Base-by-base conservation (phyloP, 2,797 vertebrate species). In the Rhinella marina region DNA sequence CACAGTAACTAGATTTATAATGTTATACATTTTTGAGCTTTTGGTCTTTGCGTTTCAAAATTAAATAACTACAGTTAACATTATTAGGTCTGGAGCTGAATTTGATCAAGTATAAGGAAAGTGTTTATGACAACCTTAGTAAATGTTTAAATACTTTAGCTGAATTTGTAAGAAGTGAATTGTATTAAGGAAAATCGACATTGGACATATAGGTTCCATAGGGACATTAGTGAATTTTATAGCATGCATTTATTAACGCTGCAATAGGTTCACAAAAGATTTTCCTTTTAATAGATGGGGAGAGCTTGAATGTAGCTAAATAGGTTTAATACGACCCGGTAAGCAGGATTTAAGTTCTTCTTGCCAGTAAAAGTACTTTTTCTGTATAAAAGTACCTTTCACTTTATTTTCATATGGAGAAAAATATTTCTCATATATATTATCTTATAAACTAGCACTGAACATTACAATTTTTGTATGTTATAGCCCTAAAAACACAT, bases 21-120 rank as follows among this genome's bases (percentile, higher is more conserved):
- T 95, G 96, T 96, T 98, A 96, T 96, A 96, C 96, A 96, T 95
- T 95, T 95, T 94, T 92, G 94, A 95, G 94, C 93, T 94, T 96
- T 85, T 94, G 93, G 94, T 95, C 96, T 97, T 96, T 95, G 95
- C 94, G 94, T 94, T 95, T 94, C 93, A 93, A 97, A 98, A 99
- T 97, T 94, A 95, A 97, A 99, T 99, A 98, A 98, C 96, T 96
- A 96, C 92, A 94, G 94, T 94, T 94, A 98, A 97, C 97, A 97
- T 96, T 95, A 97, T 99, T 97, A 98, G 96, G 91, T 94, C 95
- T 94, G 94, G 94, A 92, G 93, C 95, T 94, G 94, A 95, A 96
- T 96, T 96, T 96, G 94, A 93, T 94, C 93, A 92, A 94, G 92
- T 94, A 95, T 95, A 94, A 95, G 95, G 95, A 96, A 96, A 97